Evolutionary conservation across 2,113 vertebrate species (phyloP), one percentile per base, ranked within the genome.

Genomic region (Jacana jacana): DNA sequence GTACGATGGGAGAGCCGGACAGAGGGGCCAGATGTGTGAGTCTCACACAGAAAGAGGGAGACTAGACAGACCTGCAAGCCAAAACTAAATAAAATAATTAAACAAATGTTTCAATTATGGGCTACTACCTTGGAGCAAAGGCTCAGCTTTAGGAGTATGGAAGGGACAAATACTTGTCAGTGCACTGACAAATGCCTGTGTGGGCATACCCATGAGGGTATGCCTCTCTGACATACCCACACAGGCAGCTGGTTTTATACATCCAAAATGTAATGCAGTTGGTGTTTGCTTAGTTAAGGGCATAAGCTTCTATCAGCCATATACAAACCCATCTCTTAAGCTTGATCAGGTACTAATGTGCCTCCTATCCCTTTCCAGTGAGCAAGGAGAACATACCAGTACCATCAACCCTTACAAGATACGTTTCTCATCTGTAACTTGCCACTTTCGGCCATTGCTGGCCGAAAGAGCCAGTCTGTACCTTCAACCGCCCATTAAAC

Each of bases 341-440:
- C 27, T 66, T 3, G 0, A 2, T 4, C 33, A 57, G 44, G 28
- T 44, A 57, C 25, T 10, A 46, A 12, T 0, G 2, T 10, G 17
- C 19, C 22, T 88, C 60, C 68, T 33, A 6, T 23, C 10, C 28
- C 30, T 33, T 35, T 27, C 42, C 60, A 75, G 51, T 5, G 16
- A 75, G 39, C 40, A 78, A 8, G 63, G 14, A 65, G 42, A 91
- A 48, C 60, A 64, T 54, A 70, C 4, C 31, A 49, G 52, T 16
- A n/a, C 17, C 61, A 64, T 17, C 39, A 64, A 25, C 10, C 35
- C 11, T 35, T 40, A 57, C 33, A 52, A 81, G 69, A 81, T 78
- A 49, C 2, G 4, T 42, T 18, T 86, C 23, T 65, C 60, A 49
- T 22, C 64, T 54, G 27, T 52, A 71, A 55, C 73, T 81, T 71